Evolutionary conservation across 2,797 vertebrate species (phyloP).

Genomic region (Trachurus trachurus): DNA sequence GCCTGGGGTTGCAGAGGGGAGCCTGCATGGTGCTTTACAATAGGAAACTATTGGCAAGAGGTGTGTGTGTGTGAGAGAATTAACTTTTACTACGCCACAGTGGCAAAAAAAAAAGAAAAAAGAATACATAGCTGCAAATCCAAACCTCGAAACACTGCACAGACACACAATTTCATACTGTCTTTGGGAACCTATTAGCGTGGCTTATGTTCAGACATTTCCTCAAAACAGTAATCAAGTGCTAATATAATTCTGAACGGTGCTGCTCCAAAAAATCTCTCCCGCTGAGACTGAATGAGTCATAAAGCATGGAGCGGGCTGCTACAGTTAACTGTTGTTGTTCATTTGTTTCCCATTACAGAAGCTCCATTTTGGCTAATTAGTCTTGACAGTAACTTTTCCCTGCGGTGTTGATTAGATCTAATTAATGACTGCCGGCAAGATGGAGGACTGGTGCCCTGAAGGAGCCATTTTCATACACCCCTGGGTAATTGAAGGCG

Average conservation of each 20-base stretch:
- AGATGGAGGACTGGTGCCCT: conserved; percentile 66
- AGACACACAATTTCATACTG: conserved; percentile 7
- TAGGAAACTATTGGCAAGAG: conserved; percentile 33
- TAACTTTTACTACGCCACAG: neutral
- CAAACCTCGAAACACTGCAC: neutral
- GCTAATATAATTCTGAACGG: conserved; percentile 56
- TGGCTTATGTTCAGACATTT: conserved; percentile 35
- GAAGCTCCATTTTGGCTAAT: conserved; percentile 81
- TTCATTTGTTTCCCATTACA: conserved; percentile 84
- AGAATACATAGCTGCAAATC: neutral
- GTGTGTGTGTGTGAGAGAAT: neutral
- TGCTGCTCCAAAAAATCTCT: conserved; percentile 51
- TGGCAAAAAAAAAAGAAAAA: neutral
- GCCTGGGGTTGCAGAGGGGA: conserved; percentile 51
- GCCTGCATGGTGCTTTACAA: conserved; percentile 34
- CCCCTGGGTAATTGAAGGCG: conserved; percentile 60
- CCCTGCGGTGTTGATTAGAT: conserved; percentile 80
- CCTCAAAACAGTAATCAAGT: conserved; percentile 48
- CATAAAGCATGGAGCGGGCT: conserved; percentile 59
- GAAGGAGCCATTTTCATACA: conserved; percentile 57
- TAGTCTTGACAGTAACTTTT: conserved; percentile 80
- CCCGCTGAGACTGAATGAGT: conserved; percentile 70
- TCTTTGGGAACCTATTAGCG: conserved; percentile 25
- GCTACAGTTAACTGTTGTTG: conserved; percentile 80
- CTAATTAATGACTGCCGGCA: conserved; percentile 84